A percentile compares a stretch with the other conserved stretches of the same genome.
Evolutionary conservation across 2,113 vertebrate genomes (phyloP).

Genomic region (Bufo gargarizans): DNA sequence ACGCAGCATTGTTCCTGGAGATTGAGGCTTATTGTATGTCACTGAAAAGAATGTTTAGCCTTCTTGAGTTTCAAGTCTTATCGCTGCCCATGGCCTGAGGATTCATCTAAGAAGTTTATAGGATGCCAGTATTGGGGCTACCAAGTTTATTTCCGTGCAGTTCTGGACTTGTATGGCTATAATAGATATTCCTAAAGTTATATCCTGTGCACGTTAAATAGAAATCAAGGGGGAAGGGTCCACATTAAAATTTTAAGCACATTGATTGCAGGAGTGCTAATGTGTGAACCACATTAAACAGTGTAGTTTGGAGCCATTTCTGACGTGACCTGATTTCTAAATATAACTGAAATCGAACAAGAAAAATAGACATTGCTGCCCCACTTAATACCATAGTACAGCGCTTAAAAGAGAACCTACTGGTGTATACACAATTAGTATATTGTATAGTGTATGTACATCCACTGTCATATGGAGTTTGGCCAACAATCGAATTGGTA

Average conservation of each 20-base stretch:
- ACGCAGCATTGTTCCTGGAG: slow-evolving; percentile 49
- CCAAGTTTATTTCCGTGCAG: background rate
- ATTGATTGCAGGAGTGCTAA: slow-evolving; percentile 36
- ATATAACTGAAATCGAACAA: slow-evolving; percentile 62
- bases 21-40: slow-evolving; percentile 47
- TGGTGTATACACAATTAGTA: background rate
- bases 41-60: slow-evolving; percentile 45
- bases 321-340: slow-evolving; percentile 62
- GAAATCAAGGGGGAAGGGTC: background rate
- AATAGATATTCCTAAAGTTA: background rate
- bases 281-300: slow-evolving; percentile 45
- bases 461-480: too few relatives aligned
- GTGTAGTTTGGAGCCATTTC: slow-evolving; percentile 42
- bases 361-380: slow-evolving; percentile 53
- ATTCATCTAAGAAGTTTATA: background rate
- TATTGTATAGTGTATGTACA: too few relatives aligned
- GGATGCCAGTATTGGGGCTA: background rate
- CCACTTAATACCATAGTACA: slow-evolving; percentile 13
- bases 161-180: background rate
- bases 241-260: slow-evolving; percentile 7
- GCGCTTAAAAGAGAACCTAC: slow-evolving; percentile 11
- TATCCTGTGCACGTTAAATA: background rate
- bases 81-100: slow-evolving; percentile 4
- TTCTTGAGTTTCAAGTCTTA: slow-evolving; percentile 13
- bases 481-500: too few relatives aligned